phyloP scores from a whole-genome alignment of 2,797 vertebrate genomes.

The Hemitrygon akajei region DNA sequence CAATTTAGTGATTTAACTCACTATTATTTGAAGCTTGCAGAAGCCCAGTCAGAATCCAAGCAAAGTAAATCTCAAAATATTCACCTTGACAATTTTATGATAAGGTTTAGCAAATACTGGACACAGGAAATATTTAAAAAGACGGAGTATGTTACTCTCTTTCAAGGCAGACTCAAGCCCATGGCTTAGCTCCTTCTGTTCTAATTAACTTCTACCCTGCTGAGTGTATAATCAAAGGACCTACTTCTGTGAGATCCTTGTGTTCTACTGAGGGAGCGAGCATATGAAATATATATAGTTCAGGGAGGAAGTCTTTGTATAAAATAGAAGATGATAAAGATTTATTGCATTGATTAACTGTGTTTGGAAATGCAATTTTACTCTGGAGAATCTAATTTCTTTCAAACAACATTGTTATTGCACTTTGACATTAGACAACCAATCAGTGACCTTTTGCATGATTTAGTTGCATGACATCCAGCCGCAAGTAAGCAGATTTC shows the following conservation, averaged over 20 bases:
- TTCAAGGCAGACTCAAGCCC: conserved; percentile 7
- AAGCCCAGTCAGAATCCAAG: background rate
- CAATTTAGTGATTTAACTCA: too few relatives aligned
- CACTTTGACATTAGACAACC: background rate
- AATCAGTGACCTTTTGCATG: background rate
- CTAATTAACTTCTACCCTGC: conserved; percentile 30
- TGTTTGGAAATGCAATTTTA: background rate
- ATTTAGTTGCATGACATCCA: background rate
- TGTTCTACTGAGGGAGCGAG: background rate
- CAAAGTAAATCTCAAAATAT: background rate
- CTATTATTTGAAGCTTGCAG: background rate
- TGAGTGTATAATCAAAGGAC: conserved; percentile 22
- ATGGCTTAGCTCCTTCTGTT: background rate
- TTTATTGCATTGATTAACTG: background rate
- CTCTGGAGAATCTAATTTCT: conserved; percentile 13
- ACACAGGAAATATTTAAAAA: conserved; percentile 24
- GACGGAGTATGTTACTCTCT: background rate
- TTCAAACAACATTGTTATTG: conserved; percentile 29
- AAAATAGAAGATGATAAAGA: conserved; percentile 9
- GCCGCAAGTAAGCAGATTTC: conserved; percentile 31
- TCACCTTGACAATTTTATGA: background rate
- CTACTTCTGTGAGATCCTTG: background rate
- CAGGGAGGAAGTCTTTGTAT: background rate
- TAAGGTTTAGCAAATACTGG: background rate
- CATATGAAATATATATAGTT: conserved; percentile 6